Evolutionary conservation across 2,888 invertebrate genomes (phyloP).

Genomic region (Aethes cnicana): DNA sequence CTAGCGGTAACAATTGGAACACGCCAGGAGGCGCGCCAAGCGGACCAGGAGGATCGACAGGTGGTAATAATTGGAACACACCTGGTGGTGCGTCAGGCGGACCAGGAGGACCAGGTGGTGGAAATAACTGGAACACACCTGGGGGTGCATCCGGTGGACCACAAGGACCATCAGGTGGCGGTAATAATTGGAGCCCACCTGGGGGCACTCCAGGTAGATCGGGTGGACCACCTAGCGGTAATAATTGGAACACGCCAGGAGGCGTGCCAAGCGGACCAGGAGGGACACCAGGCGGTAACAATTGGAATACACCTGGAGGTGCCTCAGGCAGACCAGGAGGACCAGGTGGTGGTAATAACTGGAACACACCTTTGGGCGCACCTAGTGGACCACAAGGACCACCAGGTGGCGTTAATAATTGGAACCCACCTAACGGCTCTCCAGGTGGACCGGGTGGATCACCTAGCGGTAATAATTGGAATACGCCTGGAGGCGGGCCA

Average conservation of each 20-base stretch:
- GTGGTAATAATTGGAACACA: too few species aligned
- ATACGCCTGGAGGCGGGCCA: constrained; percentile 1
- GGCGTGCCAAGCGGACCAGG: neutral
- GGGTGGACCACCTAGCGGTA: neutral
- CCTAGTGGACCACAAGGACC: too few species aligned
- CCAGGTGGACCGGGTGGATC: too few species aligned
- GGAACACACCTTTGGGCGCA: too few species aligned
- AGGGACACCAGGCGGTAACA: constrained; percentile 1
- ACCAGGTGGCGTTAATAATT: too few species aligned
- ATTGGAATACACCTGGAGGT: constrained; percentile 3
- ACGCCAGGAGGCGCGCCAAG: constrained; percentile 15
- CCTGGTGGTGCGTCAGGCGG: too few species aligned
- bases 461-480: neutral
- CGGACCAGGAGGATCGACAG: constrained; percentile 6
- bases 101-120: constrained; percentile 16
- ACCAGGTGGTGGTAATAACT: too few species aligned
- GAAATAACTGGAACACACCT: neutral
- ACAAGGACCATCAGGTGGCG: neutral
- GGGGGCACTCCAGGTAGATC: constrained; percentile 5
- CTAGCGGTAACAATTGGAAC: neutral
- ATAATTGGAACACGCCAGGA: neutral
- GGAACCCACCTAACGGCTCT: neutral
- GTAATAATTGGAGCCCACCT: constrained; percentile 1
- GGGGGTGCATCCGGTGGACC: constrained; percentile 9
- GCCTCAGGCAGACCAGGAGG: too few species aligned